A percentile compares a stretch with the other conserved stretches of the same genome.
Conservation (phyloP, 2,888 invertebrate species). For the Amiota communis region DNA sequence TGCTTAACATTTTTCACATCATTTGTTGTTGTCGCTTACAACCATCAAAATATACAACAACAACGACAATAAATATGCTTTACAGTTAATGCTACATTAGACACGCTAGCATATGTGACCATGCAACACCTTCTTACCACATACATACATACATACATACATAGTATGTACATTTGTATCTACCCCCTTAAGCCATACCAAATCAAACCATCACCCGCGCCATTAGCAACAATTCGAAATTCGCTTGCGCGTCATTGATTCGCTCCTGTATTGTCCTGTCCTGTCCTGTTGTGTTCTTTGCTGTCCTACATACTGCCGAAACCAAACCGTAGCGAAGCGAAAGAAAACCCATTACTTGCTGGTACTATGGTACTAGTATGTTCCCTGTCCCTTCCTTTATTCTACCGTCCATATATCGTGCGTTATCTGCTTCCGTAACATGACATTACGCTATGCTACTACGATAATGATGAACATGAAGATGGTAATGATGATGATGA, state of each 20-base stretch:
- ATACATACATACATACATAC: too few relatives aligned
- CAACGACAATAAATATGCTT: constrained; percentile 24
- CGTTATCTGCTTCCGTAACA: constrained; percentile 71
- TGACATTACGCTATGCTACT: constrained; percentile 42
- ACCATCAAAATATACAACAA: constrained; percentile 32
- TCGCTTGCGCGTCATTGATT: constrained; percentile 70
- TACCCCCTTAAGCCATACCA: not conserved
- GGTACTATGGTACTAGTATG: constrained; percentile 36
- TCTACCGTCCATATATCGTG: constrained; percentile 50
- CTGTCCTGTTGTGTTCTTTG: too few relatives aligned
- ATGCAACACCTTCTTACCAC: not conserved
- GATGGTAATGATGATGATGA: constrained; percentile 42
- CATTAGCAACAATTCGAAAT: constrained; percentile 49
- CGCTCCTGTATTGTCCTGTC: constrained; percentile 30
- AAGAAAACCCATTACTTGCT: constrained; percentile 31
- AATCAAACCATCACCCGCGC: not conserved
- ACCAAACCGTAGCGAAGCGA: not conserved
- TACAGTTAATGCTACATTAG: constrained; percentile 44
- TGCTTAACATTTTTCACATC: constrained; percentile 54
- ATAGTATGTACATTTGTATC: not conserved
- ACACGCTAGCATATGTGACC: constrained; percentile 15
- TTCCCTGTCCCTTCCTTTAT: constrained; percentile 13
- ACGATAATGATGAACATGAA: constrained; percentile 45
- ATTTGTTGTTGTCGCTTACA: constrained; percentile 52
- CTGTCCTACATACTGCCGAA: constrained; percentile 2